phyloP scores from a whole-genome alignment of 2,888 invertebrate species.

The Leptothorax acervorum region DNA sequence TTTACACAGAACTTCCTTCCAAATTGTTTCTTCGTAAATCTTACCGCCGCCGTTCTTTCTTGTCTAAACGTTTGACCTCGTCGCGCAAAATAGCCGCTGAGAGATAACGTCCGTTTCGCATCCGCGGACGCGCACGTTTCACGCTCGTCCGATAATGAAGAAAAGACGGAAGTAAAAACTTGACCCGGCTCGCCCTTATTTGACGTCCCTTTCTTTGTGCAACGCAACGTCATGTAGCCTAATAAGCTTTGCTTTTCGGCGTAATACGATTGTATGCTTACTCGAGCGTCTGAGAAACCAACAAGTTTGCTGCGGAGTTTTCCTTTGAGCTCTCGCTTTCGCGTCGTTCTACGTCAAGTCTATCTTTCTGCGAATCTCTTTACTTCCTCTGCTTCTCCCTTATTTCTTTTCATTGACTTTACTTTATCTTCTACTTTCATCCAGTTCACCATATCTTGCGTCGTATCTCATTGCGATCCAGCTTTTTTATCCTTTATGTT shows the following conservation, averaged over 20 bases:
- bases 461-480: neutral
- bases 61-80: slow-evolving; percentile 26
- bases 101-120: slow-evolving; percentile 45
- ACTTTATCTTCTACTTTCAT: slow-evolving; percentile 11
- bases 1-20: neutral
- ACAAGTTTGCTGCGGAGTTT: slow-evolving; percentile 6
- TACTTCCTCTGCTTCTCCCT: neutral
- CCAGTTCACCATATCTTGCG: neutral
- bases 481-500: neutral
- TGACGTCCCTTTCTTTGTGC: slow-evolving; percentile 17
- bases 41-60: slow-evolving; percentile 21
- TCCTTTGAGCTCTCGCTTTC: neutral
- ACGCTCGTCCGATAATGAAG: slow-evolving; percentile 33
- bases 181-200: slow-evolving; percentile 35
- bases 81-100: neutral
- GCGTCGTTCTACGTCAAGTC: neutral
- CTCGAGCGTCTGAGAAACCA: neutral
- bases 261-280: slow-evolving; percentile 30
- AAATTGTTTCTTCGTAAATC: slow-evolving; percentile 5
- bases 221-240: slow-evolving; percentile 26
- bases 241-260: slow-evolving; percentile 29
- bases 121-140: slow-evolving; percentile 18
- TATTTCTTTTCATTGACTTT: slow-evolving; percentile 3
- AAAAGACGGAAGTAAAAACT: slow-evolving; percentile 42
- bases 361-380: slow-evolving; percentile 6